Conservation (phyloP, 1,140 invertebrate genomes). For the Araneus ventricosus region DNA sequence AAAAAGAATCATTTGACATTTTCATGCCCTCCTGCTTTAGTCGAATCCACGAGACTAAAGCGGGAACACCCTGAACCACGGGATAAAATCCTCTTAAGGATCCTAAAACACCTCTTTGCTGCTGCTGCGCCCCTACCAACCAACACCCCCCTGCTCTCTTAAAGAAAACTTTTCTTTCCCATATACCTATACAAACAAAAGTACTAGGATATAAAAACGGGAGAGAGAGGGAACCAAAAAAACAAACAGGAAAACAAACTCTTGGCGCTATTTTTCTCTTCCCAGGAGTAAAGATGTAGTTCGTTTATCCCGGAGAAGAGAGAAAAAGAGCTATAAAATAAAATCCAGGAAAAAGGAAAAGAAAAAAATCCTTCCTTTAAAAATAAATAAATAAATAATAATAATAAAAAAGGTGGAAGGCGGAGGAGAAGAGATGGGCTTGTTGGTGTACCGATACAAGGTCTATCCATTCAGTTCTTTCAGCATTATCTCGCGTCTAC, state of each 20-base stretch:
- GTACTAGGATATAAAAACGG: constrained; percentile 38
- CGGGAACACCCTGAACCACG: constrained; percentile 42
- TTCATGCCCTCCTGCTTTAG: constrained; percentile 59
- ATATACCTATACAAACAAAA: constrained; percentile 63
- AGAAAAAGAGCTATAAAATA: constrained; percentile 60
- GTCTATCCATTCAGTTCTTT: constrained; percentile 73
- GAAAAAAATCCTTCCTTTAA: constrained; percentile 40
- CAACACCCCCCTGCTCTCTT: background rate
- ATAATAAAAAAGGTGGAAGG: constrained; percentile 26
- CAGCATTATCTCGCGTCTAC: constrained; percentile 63
- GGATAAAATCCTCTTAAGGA: constrained; percentile 68
- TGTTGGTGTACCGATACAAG: constrained; percentile 71
- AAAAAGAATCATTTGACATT: constrained; percentile 69
- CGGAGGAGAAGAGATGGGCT: constrained; percentile 52
- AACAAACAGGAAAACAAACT: constrained; percentile 52
- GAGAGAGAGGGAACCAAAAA: background rate
- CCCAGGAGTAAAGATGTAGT: constrained; percentile 74
- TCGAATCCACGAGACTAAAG: constrained; percentile 59
- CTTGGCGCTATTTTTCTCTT: constrained; percentile 58
- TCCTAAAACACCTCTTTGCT: constrained; percentile 67
- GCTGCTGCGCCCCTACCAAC: background rate
- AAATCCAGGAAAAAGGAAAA: constrained; percentile 53
- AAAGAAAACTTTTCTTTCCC: constrained; percentile 47
- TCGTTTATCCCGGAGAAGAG: constrained; percentile 50
- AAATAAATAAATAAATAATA: constrained; percentile 50